Evolutionary conservation across 2,797 vertebrate species (phyloP).

Genomic region (Mus spretus): DNA sequence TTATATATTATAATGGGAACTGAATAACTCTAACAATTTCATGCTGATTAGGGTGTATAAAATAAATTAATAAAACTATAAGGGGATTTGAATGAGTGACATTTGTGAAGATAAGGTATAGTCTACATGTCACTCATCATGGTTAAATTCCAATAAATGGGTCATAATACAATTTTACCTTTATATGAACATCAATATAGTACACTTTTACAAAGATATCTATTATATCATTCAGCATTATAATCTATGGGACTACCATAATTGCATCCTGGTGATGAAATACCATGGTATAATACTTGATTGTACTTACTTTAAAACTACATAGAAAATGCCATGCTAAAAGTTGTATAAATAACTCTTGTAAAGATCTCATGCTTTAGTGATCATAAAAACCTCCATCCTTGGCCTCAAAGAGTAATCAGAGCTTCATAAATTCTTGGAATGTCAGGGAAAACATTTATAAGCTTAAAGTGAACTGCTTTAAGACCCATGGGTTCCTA

Average conservation of each 20-base stretch:
- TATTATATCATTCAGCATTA: not conserved
- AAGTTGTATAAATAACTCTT: not conserved
- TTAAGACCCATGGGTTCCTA: not conserved
- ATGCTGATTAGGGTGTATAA: not conserved
- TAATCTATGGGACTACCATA: not conserved
- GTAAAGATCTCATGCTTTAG: not conserved
- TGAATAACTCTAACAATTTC: not conserved
- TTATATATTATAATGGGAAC: not conserved
- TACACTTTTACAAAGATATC: not conserved
- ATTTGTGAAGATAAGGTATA: not conserved
- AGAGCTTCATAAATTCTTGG: constrained; percentile 10
- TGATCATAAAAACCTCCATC: constrained; percentile 23
- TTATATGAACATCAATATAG: not conserved
- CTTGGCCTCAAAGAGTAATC: constrained; percentile 23
- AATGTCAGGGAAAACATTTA: not conserved
- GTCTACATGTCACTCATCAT: not conserved
- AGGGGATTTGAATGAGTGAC: not conserved
- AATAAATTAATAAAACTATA: constrained; percentile 36
- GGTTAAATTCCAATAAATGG: not conserved
- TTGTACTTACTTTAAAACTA: not conserved
- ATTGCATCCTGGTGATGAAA: not conserved
- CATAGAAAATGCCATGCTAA: not conserved
- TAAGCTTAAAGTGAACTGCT: not conserved
- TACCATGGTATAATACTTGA: not conserved
- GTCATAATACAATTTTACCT: not conserved